These are phyloP conservation scores for Drosophila oshimai DNA, from an alignment of 1,140 invertebrate genomes.

Conservation along the genomic window DNA sequence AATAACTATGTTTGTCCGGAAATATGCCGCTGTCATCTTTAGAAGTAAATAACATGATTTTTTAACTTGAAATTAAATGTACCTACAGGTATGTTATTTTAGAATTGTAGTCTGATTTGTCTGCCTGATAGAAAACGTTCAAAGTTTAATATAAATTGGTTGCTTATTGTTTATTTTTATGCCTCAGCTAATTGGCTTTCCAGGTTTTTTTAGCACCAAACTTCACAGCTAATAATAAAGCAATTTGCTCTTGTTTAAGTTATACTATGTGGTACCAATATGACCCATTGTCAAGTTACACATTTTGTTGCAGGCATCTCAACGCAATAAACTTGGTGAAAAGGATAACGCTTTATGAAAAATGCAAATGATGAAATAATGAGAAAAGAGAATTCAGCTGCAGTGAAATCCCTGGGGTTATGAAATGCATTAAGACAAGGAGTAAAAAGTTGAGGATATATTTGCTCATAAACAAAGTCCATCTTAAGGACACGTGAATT, in stretches of 20 bases:
- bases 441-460: slow-evolving; percentile 57
- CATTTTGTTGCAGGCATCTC: too few species aligned
- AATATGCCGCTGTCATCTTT: background rate
- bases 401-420: slow-evolving; percentile 32
- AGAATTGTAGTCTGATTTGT: too few species aligned
- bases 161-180: too few species aligned
- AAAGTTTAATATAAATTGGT: too few species aligned
- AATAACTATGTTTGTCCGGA: slow-evolving; percentile 17
- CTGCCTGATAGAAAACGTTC: too few species aligned
- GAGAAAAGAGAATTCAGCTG: slow-evolving; percentile 35
- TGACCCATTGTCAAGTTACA: slow-evolving; percentile 7
- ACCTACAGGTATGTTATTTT: too few species aligned
- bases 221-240: too few species aligned
- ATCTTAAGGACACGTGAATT: slow-evolving; percentile 48
- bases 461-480: slow-evolving; percentile 61
- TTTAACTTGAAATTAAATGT: background rate
- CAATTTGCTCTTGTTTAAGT: too few species aligned
- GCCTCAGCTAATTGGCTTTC: too few species aligned
- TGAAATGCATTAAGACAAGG: slow-evolving; percentile 57
- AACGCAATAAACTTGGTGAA: background rate
- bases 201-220: too few species aligned
- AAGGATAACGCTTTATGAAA: slow-evolving; percentile 48
- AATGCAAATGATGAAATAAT: slow-evolving; percentile 74
- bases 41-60: background rate
- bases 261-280: too few species aligned